Conservation (phyloP, 1,140 invertebrate species). For the Euura lappo region DNA sequence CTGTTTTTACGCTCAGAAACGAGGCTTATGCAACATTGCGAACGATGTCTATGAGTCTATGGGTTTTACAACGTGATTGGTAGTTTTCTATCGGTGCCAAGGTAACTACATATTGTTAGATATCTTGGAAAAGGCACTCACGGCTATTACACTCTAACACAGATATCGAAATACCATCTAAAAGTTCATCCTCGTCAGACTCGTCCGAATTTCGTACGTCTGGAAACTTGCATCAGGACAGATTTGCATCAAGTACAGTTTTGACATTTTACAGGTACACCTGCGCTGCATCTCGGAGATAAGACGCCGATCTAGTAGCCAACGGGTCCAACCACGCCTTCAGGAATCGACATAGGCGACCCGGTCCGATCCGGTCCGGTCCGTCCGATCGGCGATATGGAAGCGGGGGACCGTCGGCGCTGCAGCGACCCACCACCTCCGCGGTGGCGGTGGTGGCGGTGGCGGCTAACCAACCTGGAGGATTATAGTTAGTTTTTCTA, state of each 20-base stretch:
- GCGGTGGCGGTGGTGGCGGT: not conserved
- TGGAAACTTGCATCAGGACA: not conserved
- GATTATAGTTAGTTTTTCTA: slow-evolving; percentile 57
- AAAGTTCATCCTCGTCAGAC: too few species aligned
- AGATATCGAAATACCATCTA: too few species aligned
- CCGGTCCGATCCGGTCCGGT: not conserved
- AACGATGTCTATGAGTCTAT: not conserved
- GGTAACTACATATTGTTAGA: slow-evolving; percentile 7
- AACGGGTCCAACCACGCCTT: not conserved
- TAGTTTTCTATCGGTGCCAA: slow-evolving; percentile 1
- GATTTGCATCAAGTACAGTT: slow-evolving; percentile 1
- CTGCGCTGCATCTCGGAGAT: not conserved
- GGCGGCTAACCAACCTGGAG: slow-evolving; percentile 38
- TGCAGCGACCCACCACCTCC: not conserved
- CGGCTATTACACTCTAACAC: not conserved
- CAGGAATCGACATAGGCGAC: not conserved
- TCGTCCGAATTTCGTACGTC: too few species aligned
- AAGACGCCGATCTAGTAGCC: not conserved
- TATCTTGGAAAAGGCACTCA: slow-evolving; percentile 4
- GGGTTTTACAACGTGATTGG: not conserved
- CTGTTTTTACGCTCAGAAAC: too few species aligned
- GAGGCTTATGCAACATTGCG: not conserved
- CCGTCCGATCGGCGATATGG: slow-evolving; percentile 3
- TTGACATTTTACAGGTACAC: not conserved
- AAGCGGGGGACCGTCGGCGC: not conserved